phyloP scores from a whole-genome alignment of 2,113 vertebrate species.

The Chionis minor region DNA sequence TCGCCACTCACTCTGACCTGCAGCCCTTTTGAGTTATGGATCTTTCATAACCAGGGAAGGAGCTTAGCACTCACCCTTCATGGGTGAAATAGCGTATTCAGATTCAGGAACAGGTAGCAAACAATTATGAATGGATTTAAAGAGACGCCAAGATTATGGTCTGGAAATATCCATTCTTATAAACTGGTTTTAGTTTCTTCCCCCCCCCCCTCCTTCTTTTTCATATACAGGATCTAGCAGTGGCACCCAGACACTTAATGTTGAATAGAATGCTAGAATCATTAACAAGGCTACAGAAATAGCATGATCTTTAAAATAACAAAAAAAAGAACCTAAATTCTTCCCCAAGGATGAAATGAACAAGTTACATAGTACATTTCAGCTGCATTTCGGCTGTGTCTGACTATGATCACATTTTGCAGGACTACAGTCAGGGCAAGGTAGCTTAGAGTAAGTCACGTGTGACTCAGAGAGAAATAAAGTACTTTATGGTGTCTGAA shows the following conservation, averaged over 20 bases:
- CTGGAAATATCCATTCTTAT: conserved; percentile 53
- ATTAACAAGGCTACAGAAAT: background rate
- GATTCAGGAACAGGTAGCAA: conserved; percentile 32
- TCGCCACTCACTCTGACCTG: background rate
- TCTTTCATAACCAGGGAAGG: background rate
- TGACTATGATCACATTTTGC: background rate
- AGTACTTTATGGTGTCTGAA: background rate
- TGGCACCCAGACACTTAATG: background rate
- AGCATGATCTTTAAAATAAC: background rate
- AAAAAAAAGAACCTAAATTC: background rate
- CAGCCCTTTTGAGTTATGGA: conserved; percentile 40
- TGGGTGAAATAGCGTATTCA: background rate
- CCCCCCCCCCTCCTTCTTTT: background rate
- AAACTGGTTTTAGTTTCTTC: background rate
- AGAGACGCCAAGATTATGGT: conserved; percentile 37
- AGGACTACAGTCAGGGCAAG: background rate
- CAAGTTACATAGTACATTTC: background rate
- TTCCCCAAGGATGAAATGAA: background rate
- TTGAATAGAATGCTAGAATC: background rate
- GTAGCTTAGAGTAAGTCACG: background rate
- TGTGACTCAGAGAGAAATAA: background rate
- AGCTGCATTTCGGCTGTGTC: background rate
- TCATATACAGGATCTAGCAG: background rate
- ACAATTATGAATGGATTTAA: conserved; percentile 56
- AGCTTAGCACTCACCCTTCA: background rate